Conservation (phyloP, 2,113 vertebrate species). For the Gracilinanus agilis region DNA sequence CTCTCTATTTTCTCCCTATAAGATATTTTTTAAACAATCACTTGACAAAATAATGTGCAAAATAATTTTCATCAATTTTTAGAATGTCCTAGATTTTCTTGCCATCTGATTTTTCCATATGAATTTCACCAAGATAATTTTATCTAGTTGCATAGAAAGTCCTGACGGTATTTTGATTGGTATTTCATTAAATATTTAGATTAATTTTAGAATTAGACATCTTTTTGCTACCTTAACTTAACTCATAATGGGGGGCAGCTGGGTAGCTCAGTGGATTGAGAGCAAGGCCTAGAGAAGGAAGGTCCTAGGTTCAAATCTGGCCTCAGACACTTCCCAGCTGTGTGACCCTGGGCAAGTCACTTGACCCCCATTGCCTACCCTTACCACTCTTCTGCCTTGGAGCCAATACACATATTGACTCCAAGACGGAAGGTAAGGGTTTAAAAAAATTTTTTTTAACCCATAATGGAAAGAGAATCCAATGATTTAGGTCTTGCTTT, state of each 20-base stretch:
- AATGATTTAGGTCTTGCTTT: neutral
- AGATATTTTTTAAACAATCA: neutral
- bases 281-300: too few species aligned
- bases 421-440: too few species aligned
- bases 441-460: too few species aligned
- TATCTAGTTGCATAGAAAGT: neutral
- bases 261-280: too few species aligned
- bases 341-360: too few species aligned
- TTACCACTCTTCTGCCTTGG: too few species aligned
- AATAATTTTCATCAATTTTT: neutral
- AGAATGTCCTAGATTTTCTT: neutral
- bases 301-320: too few species aligned
- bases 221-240: neutral
- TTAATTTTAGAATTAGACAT: neutral
- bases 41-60: neutral
- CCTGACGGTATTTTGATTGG: neutral
- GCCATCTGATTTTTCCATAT: neutral
- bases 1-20: neutral
- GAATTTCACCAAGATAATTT: neutral
- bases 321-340: too few species aligned
- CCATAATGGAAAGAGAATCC: neutral
- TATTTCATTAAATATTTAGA: neutral
- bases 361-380: too few species aligned
- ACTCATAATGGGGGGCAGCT: neutral
- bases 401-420: too few species aligned